Conservation (phyloP, 92 coral and sea anemone species). For the Pocillopora grandis region DNA sequence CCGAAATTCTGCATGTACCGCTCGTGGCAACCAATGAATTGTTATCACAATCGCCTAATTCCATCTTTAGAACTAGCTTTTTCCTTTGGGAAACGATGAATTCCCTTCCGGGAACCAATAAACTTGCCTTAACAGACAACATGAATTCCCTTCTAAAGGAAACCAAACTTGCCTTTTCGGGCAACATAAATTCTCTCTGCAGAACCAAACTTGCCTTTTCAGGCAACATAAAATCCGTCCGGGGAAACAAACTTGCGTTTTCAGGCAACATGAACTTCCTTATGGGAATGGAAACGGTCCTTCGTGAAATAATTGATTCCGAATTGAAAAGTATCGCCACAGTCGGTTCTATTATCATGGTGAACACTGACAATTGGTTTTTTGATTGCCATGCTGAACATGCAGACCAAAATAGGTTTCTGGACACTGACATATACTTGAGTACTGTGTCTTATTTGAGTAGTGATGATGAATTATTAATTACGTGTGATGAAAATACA, state of each 20-base stretch:
- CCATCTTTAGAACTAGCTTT: constrained; percentile 51
- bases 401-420: constrained; percentile 46
- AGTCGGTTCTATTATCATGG: too few relatives aligned
- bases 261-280: constrained; percentile 46
- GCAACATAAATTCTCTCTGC: too few relatives aligned
- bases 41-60: constrained; percentile 40
- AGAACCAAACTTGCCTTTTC: too few relatives aligned
- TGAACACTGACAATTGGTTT: too few relatives aligned
- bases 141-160: too few relatives aligned
- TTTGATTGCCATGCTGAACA: neutral
- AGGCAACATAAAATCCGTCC: neutral
- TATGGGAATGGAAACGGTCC: constrained; percentile 43
- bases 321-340: constrained; percentile 12
- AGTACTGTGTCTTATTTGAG: constrained; percentile 5
- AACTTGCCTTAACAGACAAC: too few relatives aligned
- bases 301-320: constrained; percentile 44
- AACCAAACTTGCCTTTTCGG: too few relatives aligned
- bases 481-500: constrained; percentile 52
- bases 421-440: too few relatives aligned
- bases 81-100: too few relatives aligned
- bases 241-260: constrained; percentile 44
- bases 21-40: constrained; percentile 54
- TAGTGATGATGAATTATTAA: constrained; percentile 50
- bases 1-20: constrained; percentile 42
- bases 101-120: too few relatives aligned